Evolutionary conservation across 1,140 invertebrate genomes (phyloP).

Genomic region (Drosophila willistoni): DNA sequence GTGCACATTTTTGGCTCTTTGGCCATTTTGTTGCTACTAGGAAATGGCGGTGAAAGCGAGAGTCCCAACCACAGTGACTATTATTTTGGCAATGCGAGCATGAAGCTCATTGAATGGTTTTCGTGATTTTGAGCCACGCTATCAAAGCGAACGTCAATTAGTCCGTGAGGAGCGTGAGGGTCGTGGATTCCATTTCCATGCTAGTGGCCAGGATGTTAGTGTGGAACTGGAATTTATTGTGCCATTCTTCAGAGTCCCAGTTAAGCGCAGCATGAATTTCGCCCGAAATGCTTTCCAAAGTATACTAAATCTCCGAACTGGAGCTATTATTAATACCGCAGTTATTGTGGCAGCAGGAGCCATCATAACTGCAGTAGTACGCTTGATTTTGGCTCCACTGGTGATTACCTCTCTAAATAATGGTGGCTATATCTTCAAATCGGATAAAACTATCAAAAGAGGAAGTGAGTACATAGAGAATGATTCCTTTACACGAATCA

Average conservation of each 20-base stretch:
- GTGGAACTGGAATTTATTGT: constrained; percentile 77
- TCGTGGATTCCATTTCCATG: constrained; percentile 72
- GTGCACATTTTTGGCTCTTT: constrained; percentile 30
- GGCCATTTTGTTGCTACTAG: constrained; percentile 32
- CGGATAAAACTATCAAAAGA: constrained; percentile 21
- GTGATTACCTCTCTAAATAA: constrained; percentile 48
- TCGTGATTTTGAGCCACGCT: constrained; percentile 70
- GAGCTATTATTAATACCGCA: constrained; percentile 58
- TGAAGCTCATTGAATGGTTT: constrained; percentile 58
- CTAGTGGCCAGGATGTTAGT: constrained; percentile 64
- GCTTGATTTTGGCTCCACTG: constrained; percentile 57
- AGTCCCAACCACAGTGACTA: constrained; percentile 13
- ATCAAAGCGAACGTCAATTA: not conserved
- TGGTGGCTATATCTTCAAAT: constrained; percentile 44
- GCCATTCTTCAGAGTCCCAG: constrained; percentile 61
- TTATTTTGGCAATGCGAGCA: constrained; percentile 50
- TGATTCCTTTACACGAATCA: not conserved
- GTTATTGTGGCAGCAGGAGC: constrained; percentile 68
- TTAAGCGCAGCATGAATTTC: constrained; percentile 59
- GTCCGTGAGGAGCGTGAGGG: constrained; percentile 36
- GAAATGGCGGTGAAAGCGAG: constrained; percentile 24
- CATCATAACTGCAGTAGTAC: constrained; percentile 61
- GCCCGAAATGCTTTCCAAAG: constrained; percentile 56
- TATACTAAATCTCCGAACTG: constrained; percentile 58
- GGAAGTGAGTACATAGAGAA: constrained; percentile 47